These are phyloP conservation scores for Deroptyus accipitrinus DNA, from an alignment of 2,113 vertebrate species.

Conservation along the genomic window DNA sequence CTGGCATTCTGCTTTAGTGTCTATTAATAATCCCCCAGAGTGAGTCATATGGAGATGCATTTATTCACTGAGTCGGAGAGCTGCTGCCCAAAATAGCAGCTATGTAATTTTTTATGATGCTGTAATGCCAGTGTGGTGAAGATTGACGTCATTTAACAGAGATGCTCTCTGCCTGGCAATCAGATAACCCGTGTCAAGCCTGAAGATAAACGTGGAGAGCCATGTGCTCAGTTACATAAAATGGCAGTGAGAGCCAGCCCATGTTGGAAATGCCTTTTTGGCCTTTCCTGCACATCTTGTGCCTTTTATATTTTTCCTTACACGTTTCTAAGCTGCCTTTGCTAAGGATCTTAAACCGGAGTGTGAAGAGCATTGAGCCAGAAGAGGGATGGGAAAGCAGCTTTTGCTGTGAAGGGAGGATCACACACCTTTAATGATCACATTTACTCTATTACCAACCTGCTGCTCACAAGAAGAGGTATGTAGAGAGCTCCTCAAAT, in stretches of 20 bases:
- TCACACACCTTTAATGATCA: fast-evolving
- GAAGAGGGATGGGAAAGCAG: not conserved
- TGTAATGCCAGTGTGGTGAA: not conserved
- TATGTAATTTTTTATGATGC: constrained; percentile 45
- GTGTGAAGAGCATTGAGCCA: fast-evolving
- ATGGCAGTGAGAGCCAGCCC: fast-evolving
- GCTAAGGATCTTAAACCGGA: fast-evolving
- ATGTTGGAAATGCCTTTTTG: fast-evolving
- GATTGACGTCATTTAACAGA: not conserved
- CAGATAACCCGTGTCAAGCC: not conserved
- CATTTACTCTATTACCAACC: not conserved
- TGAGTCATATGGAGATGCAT: constrained; percentile 56
- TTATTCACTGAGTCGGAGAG: constrained; percentile 19
- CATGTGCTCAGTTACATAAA: not conserved
- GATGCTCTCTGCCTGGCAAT: not conserved
- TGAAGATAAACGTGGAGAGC: not conserved
- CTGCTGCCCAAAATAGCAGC: constrained; percentile 58
- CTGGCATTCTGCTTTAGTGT: constrained; percentile 41
- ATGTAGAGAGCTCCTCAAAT: fast-evolving
- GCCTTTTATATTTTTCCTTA: not conserved
- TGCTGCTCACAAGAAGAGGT: fast-evolving
- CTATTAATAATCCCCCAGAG: constrained; percentile 62
- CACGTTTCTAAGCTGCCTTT: not conserved
- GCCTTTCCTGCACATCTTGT: not conserved
- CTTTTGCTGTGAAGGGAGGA: not conserved